A percentile compares a stretch with the other conserved stretches of the same genome.
These are phyloP conservation scores for Lepidotrigona ventralis DNA, from an alignment of 1,140 invertebrate genomes.

Conservation along the genomic window DNA sequence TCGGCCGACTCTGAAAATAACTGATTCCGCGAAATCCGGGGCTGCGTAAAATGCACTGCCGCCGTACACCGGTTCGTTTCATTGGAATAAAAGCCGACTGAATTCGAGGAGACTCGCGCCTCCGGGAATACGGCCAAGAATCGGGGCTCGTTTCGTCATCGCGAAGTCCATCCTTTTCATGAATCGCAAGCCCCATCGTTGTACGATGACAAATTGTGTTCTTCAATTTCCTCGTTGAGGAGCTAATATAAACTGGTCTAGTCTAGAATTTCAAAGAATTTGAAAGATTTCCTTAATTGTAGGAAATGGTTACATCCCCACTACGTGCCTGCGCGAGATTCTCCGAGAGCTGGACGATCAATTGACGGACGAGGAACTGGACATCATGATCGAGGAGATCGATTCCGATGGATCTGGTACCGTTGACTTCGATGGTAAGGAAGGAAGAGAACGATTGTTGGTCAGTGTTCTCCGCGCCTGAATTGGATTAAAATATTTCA, in stretches of 20 bases:
- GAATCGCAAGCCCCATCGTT: slow-evolving; percentile 42
- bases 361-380: slow-evolving; percentile 93
- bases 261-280: background rate
- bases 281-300: slow-evolving; percentile 23
- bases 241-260: background rate
- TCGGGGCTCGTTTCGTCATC: slow-evolving; percentile 39
- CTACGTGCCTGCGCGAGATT: slow-evolving; percentile 94
- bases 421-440: slow-evolving; percentile 88
- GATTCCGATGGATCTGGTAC: slow-evolving; percentile 96
- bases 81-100: slow-evolving; percentile 29
- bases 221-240: background rate
- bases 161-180: slow-evolving; percentile 21
- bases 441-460: background rate
- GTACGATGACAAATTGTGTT: slow-evolving; percentile 12
- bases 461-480: background rate
- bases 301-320: slow-evolving; percentile 98
- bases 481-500: background rate
- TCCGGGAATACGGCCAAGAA: slow-evolving; percentile 53
- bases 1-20: slow-evolving; percentile 11
- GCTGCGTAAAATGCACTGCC: background rate
- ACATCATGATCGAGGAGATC: slow-evolving; percentile 98
- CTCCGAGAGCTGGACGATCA: slow-evolving; percentile 95
- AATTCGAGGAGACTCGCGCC: slow-evolving; percentile 16
- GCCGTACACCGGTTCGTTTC: background rate
- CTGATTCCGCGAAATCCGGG: slow-evolving; percentile 21